Evolutionary conservation across 2,113 vertebrate species (phyloP).

Genomic region (Polypterus bichir): DNA sequence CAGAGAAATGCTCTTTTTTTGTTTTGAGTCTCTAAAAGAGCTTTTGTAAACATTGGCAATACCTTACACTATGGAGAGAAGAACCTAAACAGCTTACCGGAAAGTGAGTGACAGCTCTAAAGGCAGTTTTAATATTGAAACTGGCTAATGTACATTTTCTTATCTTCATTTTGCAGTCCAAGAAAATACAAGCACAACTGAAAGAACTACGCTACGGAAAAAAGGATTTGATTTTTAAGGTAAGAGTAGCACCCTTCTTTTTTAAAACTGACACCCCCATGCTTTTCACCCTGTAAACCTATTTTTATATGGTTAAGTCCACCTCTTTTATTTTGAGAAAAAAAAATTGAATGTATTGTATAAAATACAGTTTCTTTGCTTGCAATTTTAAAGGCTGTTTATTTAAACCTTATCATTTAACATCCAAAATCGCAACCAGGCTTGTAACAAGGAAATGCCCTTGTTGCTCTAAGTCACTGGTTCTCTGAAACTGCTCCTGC

Average conservation of each 20-base stretch:
- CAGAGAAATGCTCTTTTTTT: no score
- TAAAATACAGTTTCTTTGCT: not conserved
- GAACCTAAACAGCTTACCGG: constrained; percentile 4
- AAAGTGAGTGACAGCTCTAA: constrained; percentile 52
- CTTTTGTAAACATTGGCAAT: no score
- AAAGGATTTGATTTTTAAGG: constrained; percentile 98
- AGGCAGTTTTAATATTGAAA: constrained; percentile 56
- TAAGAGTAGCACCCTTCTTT: constrained; percentile 42
- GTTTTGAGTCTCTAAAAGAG: no score
- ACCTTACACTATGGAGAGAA: no score
- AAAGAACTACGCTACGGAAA: constrained; percentile 96
- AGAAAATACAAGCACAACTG: constrained; percentile 94
- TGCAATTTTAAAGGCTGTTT: not conserved
- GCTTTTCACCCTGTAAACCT: not conserved
- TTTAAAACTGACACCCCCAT: constrained; percentile 1
- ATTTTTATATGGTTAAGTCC: not conserved
- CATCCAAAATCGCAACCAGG: no score
- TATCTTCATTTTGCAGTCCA: constrained; percentile 74
- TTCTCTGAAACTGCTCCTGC: no score
- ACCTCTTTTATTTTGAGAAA: not conserved
- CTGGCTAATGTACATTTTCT: constrained; percentile 44
- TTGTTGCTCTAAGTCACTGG: no score
- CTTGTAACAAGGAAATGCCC: no score
- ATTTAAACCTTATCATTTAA: not conserved
- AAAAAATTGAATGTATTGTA: no score